phyloP scores from a whole-genome alignment of 2,888 invertebrate species.

The Plebejus argus region DNA sequence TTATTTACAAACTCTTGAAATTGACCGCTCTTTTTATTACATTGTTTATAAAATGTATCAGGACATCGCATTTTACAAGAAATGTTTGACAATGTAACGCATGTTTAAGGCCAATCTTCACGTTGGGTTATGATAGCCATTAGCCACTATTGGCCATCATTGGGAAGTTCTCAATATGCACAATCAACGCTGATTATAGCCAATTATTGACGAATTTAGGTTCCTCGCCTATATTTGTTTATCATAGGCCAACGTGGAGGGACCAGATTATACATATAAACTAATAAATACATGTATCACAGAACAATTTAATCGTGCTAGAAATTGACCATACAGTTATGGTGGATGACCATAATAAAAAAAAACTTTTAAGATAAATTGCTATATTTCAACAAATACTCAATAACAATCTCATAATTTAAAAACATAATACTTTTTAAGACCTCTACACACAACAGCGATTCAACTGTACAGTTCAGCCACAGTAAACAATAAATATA shows the following conservation, averaged over 20 bases:
- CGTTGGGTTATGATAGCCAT: background rate
- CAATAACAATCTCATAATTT: background rate
- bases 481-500: too few species aligned
- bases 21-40: background rate
- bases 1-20: background rate
- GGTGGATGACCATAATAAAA: constrained; percentile 60
- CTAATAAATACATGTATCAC: constrained; percentile 77
- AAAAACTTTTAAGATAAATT: constrained; percentile 40
- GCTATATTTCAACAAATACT: constrained; percentile 27
- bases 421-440: background rate
- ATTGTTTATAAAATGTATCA: background rate
- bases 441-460: background rate
- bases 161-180: too few species aligned
- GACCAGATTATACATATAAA: constrained; percentile 45
- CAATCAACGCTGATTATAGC: too few species aligned
- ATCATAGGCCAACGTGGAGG: background rate
- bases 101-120: background rate
- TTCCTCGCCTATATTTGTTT: background rate
- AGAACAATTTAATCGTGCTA: constrained; percentile 78
- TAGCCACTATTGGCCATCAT: background rate
- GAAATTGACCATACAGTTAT: constrained; percentile 74
- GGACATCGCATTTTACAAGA: background rate
- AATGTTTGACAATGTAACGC: constrained; percentile 1
- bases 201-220: too few species aligned
- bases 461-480: background rate